These are phyloP conservation scores for Pogona vitticeps DNA, from an alignment of 2,113 vertebrate species.

Conservation along the genomic window DNA sequence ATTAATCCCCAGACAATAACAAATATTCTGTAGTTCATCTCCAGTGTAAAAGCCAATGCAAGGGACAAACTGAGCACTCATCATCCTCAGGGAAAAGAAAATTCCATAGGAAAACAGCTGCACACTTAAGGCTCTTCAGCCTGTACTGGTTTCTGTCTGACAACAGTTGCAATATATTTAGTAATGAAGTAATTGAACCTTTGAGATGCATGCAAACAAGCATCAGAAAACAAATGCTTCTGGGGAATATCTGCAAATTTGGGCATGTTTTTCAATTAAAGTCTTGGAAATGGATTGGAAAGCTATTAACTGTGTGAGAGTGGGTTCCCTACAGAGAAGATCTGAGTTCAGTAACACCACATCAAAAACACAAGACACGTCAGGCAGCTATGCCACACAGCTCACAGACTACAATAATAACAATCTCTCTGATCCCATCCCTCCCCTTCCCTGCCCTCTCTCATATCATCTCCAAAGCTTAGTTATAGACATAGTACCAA, in stretches of 20 bases:
- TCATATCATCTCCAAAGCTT: no score
- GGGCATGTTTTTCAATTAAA: not conserved
- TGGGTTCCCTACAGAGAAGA: not conserved
- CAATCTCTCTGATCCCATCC: no score
- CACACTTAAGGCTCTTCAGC: not conserved
- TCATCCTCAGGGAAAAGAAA: not conserved
- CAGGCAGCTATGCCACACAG: not conserved
- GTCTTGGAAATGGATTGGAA: not conserved
- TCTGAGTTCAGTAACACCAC: not conserved
- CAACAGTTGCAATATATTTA: not conserved
- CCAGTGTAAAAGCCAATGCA: not conserved
- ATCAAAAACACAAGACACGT: not conserved
- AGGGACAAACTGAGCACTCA: not conserved
- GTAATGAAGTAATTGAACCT: not conserved
- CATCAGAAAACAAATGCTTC: not conserved
- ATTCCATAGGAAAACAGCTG: constrained; percentile 4
- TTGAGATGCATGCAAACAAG: constrained; percentile 5
- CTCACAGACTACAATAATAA: not conserved
- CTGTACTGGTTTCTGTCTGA: not conserved
- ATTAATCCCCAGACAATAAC: not conserved
- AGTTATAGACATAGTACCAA: no score
- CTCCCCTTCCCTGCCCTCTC: no score
- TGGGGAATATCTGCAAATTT: not conserved
- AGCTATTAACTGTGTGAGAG: not conserved
- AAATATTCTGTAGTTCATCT: not conserved